Percentiles rank a stretch among this genome's conserved stretches.
Conservation (phyloP, 2,113 vertebrate species). For the Dissostichus mawsoni region DNA sequence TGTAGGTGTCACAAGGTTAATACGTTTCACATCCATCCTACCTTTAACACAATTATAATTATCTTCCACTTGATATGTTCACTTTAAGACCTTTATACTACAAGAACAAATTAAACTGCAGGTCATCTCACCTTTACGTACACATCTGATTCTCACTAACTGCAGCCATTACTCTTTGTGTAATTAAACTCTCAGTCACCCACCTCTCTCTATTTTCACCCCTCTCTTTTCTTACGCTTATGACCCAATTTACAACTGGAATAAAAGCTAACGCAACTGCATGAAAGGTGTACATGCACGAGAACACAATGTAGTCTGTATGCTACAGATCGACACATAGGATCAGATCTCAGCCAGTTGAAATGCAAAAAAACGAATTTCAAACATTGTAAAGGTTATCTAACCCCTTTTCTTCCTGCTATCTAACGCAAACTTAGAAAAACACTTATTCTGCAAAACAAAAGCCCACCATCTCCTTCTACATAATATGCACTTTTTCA, state of each 20-base stretch:
- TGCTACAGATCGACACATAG: background rate
- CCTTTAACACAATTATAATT: background rate
- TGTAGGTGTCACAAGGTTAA: conserved; percentile 2
- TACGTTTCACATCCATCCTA: background rate
- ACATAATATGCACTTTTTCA: background rate
- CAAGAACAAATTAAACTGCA: background rate
- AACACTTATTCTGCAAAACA: too few species aligned
- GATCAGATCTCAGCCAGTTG: background rate
- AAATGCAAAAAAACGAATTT: background rate
- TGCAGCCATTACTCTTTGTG: background rate
- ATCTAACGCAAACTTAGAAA: background rate
- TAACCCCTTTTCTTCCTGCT: background rate
- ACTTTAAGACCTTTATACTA: background rate
- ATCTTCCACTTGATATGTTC: background rate
- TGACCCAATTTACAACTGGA: background rate
- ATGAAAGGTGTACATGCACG: background rate
- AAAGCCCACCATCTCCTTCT: too few species aligned
- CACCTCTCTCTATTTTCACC: background rate
- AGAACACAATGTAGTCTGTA: background rate
- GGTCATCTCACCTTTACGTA: background rate
- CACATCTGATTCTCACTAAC: background rate
- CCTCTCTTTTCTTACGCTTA: background rate
- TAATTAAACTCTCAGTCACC: conserved; percentile 3
- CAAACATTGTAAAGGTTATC: background rate
- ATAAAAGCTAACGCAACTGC: background rate